Evolutionary conservation across 2,797 vertebrate genomes (phyloP).

Genomic region (Fratercula arctica): DNA sequence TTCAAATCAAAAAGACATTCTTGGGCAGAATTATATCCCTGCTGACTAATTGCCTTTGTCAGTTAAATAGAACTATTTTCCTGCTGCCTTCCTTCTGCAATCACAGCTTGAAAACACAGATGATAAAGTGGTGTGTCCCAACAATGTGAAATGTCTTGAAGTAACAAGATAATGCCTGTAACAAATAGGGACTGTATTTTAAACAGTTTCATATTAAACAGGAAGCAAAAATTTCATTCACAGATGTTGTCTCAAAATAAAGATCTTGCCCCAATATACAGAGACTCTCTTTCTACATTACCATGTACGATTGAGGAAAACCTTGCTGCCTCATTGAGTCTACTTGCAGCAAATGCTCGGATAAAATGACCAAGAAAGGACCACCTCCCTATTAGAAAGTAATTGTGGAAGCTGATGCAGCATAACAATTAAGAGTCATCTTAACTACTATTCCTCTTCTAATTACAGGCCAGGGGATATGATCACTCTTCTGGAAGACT

Average conservation of each 20-base stretch:
- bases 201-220: constrained; percentile 21
- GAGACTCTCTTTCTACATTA: not conserved
- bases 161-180: not conserved
- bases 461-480: constrained; percentile 90
- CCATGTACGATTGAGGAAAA: not conserved
- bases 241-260: not conserved
- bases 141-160: constrained; percentile 45
- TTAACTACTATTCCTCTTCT: not conserved
- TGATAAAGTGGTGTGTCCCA: constrained; percentile 45
- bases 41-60: constrained; percentile 70
- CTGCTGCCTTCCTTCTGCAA: constrained; percentile 52
- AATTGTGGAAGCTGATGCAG: not conserved
- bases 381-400: not conserved
- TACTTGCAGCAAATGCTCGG: not conserved
- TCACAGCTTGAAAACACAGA: constrained; percentile 60
- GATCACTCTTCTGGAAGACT: constrained; percentile 90
- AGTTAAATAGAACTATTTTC: constrained; percentile 56
- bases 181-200: not conserved
- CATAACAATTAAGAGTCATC: not conserved
- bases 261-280: not conserved
- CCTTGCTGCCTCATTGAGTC: not conserved
- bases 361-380: not conserved
- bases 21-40: constrained; percentile 52
- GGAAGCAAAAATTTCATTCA: constrained; percentile 11
- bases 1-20: constrained; percentile 49